Base-by-base conservation (phyloP, 2,797 vertebrate genomes). In the Nothura maculosa region DNA sequence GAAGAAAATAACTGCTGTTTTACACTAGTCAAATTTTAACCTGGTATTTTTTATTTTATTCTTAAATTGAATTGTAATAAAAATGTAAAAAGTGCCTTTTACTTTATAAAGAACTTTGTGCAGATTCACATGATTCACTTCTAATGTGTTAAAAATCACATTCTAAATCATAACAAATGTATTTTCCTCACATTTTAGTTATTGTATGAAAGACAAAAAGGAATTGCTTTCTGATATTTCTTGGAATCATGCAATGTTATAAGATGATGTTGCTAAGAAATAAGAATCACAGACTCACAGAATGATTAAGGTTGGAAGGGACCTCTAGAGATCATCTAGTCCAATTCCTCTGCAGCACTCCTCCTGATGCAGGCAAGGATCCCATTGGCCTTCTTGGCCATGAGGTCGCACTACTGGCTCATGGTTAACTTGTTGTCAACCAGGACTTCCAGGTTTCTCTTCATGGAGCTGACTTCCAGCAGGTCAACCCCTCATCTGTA, bases 191-290 rank as follows among this genome's bases (percentile, higher is more conserved):
- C 90, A 66, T 91, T 94, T 93, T 84, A 92, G 75, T 84, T 96
- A 67, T 83, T 85, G 84, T 62, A 25, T 34, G 40, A 84, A 32
- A 83, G 25, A 91, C 80, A 88, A 82, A 89, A 92, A 58, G 85
- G 96, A 93, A 95, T 95, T 96, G 60, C 89, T 96, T 97, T 95
- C 85, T 93, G 60, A 68, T 95, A 75, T 75, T 84, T 69, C 42
- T 82, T 92, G 92, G 77, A 96, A 95, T 96, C 94, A 96, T 27
- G 3, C 77, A 77, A 60, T 94, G 54, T 76, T 89, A 4, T 72
- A 89, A 94, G 91, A 80, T 68, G 61, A 58, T 79, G 20, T 74
- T 95, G 79, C 78, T 76, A 81, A 96, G 69, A 94, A 88, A 85
- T 88, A 89, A 92, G 20, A 22, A 47, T 43, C 42, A 42, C 40